Conservation (phyloP, 2,888 invertebrate species). For the Ichneumoninae sp. region DNA sequence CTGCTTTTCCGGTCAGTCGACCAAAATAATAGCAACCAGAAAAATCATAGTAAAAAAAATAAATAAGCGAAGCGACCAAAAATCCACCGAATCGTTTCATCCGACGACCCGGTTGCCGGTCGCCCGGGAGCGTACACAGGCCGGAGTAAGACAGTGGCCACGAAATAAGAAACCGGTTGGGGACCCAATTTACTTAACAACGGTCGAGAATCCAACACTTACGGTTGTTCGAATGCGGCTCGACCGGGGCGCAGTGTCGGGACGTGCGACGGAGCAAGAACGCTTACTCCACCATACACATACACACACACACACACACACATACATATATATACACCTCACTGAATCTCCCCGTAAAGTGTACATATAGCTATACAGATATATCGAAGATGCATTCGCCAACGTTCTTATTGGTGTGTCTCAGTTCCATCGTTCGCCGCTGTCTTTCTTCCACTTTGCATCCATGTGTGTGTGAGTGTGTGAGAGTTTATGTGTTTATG, state of each 20-base stretch:
- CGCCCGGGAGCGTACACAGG: constrained; percentile 33
- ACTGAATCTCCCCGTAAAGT: constrained; percentile 17
- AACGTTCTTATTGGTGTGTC: constrained; percentile 49
- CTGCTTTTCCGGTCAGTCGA: too few species aligned
- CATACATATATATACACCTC: neutral
- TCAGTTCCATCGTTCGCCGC: constrained; percentile 42
- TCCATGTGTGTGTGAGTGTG: neutral
- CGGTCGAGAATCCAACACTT: constrained; percentile 84
- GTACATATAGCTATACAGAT: constrained; percentile 33
- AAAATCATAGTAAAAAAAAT: too few species aligned
- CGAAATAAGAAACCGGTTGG: constrained; percentile 84
- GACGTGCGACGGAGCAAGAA: constrained; percentile 41
- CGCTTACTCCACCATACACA: neutral
- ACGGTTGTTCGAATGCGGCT: constrained; percentile 78
- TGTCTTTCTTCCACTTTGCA: constrained; percentile 35
- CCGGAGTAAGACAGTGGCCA: constrained; percentile 83
- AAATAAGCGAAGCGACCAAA: constrained; percentile 33
- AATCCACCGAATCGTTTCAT: constrained; percentile 16
- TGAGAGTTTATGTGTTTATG: constrained; percentile 5
- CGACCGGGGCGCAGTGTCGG: constrained; percentile 44
- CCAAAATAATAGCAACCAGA: too few species aligned
- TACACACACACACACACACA: neutral
- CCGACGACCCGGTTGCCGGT: constrained; percentile 23
- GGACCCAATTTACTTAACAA: constrained; percentile 84
- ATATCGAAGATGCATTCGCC: constrained; percentile 38